A percentile compares a stretch with the other conserved stretches of the same genome.
These are phyloP conservation scores for Drosophila erecta DNA, from an alignment of 1,140 invertebrate species.

Conservation along the genomic window DNA sequence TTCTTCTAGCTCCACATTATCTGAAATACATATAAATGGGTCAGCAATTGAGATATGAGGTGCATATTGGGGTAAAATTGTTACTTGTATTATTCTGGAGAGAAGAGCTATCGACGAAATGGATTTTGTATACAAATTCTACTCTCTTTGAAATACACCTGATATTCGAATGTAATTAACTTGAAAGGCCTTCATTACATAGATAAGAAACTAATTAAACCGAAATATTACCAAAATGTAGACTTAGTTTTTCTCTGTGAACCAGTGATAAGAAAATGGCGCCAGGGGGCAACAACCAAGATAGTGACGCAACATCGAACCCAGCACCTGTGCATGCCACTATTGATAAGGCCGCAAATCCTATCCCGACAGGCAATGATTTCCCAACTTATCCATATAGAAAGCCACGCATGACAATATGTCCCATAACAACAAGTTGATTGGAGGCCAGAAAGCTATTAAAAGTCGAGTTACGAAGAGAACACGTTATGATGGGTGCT, in stretches of 20 bases:
- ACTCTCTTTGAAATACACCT: background rate
- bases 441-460: conserved; percentile 4
- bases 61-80: conserved; percentile 4
- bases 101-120: too few relatives aligned
- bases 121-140: too few relatives aligned
- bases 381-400: conserved; percentile 11
- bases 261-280: conserved; percentile 16
- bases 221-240: conserved; percentile 1
- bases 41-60: background rate
- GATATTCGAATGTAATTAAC: background rate
- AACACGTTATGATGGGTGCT: conserved; percentile 27
- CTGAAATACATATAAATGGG: conserved; percentile 86
- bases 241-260: background rate
- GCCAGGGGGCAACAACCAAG: conserved; percentile 16
- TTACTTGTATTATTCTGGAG: background rate
- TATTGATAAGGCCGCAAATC: conserved; percentile 9
- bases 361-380: conserved; percentile 7
- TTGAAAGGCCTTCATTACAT: background rate
- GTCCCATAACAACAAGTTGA: conserved; percentile 14
- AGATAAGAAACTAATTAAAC: conserved; percentile 1
- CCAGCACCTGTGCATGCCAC: conserved; percentile 16
- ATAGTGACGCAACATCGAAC: conserved; percentile 22
- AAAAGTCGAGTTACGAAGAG: conserved; percentile 9
- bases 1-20: conserved; percentile 95
- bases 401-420: conserved; percentile 27